Evolutionary conservation across 1,140 invertebrate genomes (phyloP).

Genomic region (Diploscapter pachys): DNA sequence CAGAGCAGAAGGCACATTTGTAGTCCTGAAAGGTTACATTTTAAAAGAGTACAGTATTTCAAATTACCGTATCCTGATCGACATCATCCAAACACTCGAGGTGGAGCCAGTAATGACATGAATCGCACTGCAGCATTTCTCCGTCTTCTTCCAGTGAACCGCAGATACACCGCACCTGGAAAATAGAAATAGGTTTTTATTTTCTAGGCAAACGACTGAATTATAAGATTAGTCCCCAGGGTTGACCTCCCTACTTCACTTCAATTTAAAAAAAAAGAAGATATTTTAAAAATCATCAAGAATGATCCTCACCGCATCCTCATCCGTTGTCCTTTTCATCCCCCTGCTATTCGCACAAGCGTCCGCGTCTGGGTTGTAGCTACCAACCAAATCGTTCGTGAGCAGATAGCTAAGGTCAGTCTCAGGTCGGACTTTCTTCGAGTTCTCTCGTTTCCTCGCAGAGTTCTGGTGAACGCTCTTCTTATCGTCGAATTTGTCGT

Average conservation of each 20-base stretch:
- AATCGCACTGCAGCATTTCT: slow-evolving; percentile 54
- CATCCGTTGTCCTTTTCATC: neutral
- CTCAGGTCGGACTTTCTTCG: neutral
- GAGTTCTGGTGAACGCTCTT: slow-evolving; percentile 79
- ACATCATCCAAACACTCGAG: slow-evolving; percentile 45
- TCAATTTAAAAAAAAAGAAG: too few relatives aligned
- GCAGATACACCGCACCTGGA: slow-evolving; percentile 82
- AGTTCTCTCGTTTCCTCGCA: too few relatives aligned
- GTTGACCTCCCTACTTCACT: neutral
- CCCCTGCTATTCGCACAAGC: slow-evolving; percentile 6
- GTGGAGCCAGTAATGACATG: slow-evolving; percentile 55
- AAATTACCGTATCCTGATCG: slow-evolving; percentile 23
- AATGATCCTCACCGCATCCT: slow-evolving; percentile 13
- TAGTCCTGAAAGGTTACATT: slow-evolving; percentile 29
- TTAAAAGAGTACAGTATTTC: slow-evolving; percentile 8
- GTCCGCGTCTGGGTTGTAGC: slow-evolving; percentile 44
- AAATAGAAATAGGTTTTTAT: neutral
- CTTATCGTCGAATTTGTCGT: slow-evolving; percentile 70
- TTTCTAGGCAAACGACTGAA: neutral
- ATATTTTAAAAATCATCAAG: neutral
- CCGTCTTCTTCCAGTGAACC: slow-evolving; percentile 90
- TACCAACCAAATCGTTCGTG: slow-evolving; percentile 37
- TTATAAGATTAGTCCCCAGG: neutral
- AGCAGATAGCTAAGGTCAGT: slow-evolving; percentile 35
- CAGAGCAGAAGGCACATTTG: slow-evolving; percentile 44